Base-by-base conservation (phyloP, 2,888 invertebrate species). In the Smittia aterrima region DNA sequence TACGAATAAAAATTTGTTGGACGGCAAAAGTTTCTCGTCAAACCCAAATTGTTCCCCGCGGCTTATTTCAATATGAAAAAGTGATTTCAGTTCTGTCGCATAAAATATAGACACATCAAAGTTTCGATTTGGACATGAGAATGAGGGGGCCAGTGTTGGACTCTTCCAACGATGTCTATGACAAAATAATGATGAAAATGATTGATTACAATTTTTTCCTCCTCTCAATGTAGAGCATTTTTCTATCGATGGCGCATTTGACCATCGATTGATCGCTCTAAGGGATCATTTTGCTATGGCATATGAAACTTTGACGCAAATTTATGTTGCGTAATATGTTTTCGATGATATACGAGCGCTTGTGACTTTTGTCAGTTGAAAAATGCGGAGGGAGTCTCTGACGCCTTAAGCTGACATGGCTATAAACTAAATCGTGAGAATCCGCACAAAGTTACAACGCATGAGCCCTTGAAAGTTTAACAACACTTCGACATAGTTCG, bases 161-260 rank as follows among this genome's bases (percentile, higher is more conserved):
- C 24, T 71, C 24, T 6, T 47, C 47, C 71, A 53, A 38, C 72
- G 20, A 70, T 70, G 70, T 70, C 24, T 70, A 70, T 70, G 70
- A 72, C 72, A 72, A 72, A 58, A 72, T 58, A 72, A 72, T 72
- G 72, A 72, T 70, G 62, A 72, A 72, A 72, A 72, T 72, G 72
- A 72, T 72, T 72, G 72, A 72, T 72, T 72, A 62, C 72, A 62
- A n/a, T 72, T 62, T 72, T 72, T 40, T 54, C 18, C n/a, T 40
- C 41, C 7, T 25, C 27, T 40, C 18, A 22, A n/a, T 16, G 64
- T 64, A 7, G 24, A 64, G 11, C 6, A 47, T 47, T 47, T 47
- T 47, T 47, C 32, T 32, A 32, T 47, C 58, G 58, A 58, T 9
- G n/a, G 11, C 11, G 13, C 58, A 58, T 58, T 47, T 71, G 70